Percentiles rank a stretch among this genome's conserved stretches.
These are phyloP conservation scores for Acanthisitta chloris DNA, from an alignment of 2,113 vertebrate genomes.

Conservation along the genomic window DNA sequence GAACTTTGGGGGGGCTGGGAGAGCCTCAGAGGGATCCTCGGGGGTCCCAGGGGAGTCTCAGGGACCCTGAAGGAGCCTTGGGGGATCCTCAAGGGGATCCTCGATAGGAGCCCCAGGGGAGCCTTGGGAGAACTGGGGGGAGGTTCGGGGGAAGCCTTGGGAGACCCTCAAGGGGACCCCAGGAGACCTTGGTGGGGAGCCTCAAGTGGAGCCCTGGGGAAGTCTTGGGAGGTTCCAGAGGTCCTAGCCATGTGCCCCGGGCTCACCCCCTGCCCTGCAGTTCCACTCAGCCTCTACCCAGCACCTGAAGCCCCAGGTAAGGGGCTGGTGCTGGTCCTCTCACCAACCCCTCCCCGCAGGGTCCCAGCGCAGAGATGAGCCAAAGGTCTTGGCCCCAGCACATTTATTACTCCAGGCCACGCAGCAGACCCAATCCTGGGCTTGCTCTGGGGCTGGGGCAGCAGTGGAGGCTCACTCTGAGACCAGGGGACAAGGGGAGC, in stretches of 20 bases:
- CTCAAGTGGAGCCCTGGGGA: no score
- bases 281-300: no score
- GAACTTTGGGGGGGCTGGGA: neutral
- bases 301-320: neutral
- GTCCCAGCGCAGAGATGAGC: neutral
- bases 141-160: no score
- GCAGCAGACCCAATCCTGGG: no score
- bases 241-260: neutral
- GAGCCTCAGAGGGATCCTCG: no score
- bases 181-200: neutral
- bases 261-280: neutral
- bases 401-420: conserved; percentile 31
- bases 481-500: no score
- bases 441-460: no score
- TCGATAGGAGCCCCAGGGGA: no score
- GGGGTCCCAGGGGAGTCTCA: neutral
- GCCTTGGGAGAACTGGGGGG: no score
- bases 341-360: accelerated
- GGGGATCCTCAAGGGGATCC: neutral
- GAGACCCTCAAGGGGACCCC: no score
- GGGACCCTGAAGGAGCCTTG: no score
- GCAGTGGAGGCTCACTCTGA: accelerated
- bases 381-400: neutral
- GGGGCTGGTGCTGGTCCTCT: accelerated
- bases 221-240: neutral